Percentiles rank a stretch among this genome's conserved stretches.
Conservation (phyloP, 2,797 vertebrate species). For the Arrhamphus sclerolepis region DNA sequence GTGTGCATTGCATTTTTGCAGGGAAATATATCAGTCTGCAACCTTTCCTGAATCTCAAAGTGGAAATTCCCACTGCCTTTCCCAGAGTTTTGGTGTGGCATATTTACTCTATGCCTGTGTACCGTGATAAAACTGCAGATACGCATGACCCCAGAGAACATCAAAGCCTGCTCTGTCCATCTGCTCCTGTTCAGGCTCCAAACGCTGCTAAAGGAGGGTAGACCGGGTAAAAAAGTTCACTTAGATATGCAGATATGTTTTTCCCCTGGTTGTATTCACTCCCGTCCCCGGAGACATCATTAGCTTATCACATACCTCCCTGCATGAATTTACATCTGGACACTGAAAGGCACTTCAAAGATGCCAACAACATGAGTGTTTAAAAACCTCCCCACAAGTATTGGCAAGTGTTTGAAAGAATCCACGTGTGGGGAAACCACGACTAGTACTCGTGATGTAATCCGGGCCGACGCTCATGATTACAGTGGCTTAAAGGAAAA, state of each 20-base stretch:
- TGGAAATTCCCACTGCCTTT: constrained; percentile 63
- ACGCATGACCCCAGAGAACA: constrained; percentile 60
- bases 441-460: constrained; percentile 35
- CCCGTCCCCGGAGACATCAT: constrained; percentile 67
- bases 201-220: constrained; percentile 29
- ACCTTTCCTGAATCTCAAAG: constrained; percentile 19
- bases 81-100: constrained; percentile 60
- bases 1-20: constrained; percentile 19
- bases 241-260: constrained; percentile 69
- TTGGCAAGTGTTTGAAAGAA: constrained; percentile 29
- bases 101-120: constrained; percentile 74
- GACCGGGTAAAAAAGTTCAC: constrained; percentile 19
- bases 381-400: constrained; percentile 37
- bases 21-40: constrained; percentile 26
- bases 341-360: constrained; percentile 69
- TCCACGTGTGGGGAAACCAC: constrained; percentile 26
- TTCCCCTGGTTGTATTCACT: constrained; percentile 50
- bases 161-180: constrained; percentile 66
- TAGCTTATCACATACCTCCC: constrained; percentile 74
- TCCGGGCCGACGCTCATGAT: constrained; percentile 15
- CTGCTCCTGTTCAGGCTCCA: constrained; percentile 42
- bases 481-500: constrained; percentile 47
- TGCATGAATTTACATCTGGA: constrained; percentile 70
- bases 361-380: constrained; percentile 57
- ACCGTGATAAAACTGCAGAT: constrained; percentile 71